Percentiles rank a stretch among this genome's conserved stretches.
Conservation (phyloP, 2,888 invertebrate genomes). For the Macrophya annulata region DNA sequence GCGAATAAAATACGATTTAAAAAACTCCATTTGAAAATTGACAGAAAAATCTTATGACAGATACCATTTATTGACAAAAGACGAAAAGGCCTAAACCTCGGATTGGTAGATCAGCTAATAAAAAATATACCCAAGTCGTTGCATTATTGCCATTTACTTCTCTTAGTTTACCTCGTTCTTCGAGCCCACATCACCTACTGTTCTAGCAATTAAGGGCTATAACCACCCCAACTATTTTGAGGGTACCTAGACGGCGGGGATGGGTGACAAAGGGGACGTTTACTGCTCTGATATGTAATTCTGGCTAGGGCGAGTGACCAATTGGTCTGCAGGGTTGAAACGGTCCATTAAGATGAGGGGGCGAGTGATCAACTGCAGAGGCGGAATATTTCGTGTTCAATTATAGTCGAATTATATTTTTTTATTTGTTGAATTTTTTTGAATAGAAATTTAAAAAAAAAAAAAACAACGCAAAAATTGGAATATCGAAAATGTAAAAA, state of each 20-base stretch:
- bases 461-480: neutral
- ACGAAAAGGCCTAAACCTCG: neutral
- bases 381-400: slow-evolving; percentile 23
- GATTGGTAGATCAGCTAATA: slow-evolving; percentile 20
- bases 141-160: slow-evolving; percentile 14
- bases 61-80: neutral
- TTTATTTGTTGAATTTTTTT: neutral
- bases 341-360: slow-evolving; percentile 69
- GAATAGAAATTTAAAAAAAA: neutral
- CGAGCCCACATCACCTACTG: neutral
- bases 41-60: neutral
- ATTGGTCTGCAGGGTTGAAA: slow-evolving; percentile 64
- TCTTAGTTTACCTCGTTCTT: neutral
- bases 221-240: slow-evolving; percentile 35
- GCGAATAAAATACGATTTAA: neutral
- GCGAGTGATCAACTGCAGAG: slow-evolving; percentile 59
- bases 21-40: neutral
- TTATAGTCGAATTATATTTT: neutral
- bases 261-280: slow-evolving; percentile 49
- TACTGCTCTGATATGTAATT: slow-evolving; percentile 52
- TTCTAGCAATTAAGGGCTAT: slow-evolving; percentile 36
- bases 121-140: neutral
- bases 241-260: slow-evolving; percentile 15
- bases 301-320: slow-evolving; percentile 43
- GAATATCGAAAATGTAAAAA: neutral